phyloP scores from a whole-genome alignment of 2,888 invertebrate species.

The Enchytraeus crypticus region DNA sequence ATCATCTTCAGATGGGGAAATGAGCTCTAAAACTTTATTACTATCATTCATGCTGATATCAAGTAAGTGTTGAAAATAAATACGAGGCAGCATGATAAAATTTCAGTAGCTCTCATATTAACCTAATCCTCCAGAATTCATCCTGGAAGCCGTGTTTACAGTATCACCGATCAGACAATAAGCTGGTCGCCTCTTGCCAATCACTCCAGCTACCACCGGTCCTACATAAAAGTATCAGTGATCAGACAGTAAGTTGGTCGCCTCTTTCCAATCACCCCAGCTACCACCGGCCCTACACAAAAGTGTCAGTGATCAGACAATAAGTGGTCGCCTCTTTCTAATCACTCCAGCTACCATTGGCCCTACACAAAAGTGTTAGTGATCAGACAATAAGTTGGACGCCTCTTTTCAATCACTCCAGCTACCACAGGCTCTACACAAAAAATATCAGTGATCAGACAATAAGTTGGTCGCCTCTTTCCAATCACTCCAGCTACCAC shows the following conservation, averaged over 20 bases:
- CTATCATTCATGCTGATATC: too few relatives aligned
- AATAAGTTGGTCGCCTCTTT: background rate
- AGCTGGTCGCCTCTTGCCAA: conserved; percentile 32
- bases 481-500: background rate
- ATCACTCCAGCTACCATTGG: conserved; percentile 37
- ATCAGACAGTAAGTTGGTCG: background rate
- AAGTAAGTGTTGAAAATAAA: too few relatives aligned
- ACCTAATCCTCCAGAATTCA: conserved; percentile 16
- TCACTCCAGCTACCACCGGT: conserved; percentile 37
- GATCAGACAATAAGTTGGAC: background rate
- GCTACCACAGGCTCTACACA: background rate
- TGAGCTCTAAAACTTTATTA: too few relatives aligned
- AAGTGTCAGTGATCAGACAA: too few relatives aligned
- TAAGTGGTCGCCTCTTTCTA: conserved; percentile 32
- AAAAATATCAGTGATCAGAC: too few relatives aligned
- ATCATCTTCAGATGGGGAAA: too few relatives aligned
- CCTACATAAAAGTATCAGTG: background rate
- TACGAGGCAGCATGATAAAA: too few relatives aligned
- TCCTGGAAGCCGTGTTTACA: conserved; percentile 22
- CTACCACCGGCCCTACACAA: background rate
- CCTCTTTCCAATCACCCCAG: background rate
- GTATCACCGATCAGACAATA: conserved; percentile 43
- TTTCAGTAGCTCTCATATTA: too few relatives aligned
- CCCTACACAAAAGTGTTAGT: background rate
- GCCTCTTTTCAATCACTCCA: background rate